Percentiles rank a stretch among this genome's conserved stretches.
Evolutionary conservation across 1,140 invertebrate species (phyloP).

Genomic region (Pteromalus puparum): DNA sequence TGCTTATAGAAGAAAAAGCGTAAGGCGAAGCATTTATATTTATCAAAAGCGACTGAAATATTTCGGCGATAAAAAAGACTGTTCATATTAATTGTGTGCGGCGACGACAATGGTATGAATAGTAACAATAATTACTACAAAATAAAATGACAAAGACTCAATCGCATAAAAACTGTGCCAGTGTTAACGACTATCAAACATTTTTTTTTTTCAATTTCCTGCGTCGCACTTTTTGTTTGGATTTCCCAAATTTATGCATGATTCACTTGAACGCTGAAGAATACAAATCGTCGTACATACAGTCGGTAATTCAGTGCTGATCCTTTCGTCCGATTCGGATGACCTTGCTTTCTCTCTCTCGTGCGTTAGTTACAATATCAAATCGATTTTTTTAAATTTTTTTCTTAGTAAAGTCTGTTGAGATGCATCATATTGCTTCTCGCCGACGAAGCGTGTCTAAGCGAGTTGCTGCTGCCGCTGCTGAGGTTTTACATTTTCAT

Average conservation of each 20-base stretch:
- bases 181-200: background rate
- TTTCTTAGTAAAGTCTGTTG: conserved; percentile 49
- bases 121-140: conserved; percentile 60
- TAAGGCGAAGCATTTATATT: conserved; percentile 55
- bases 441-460: conserved; percentile 34
- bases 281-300: conserved; percentile 56
- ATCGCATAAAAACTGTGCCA: conserved; percentile 21
- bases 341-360: conserved; percentile 46
- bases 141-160: conserved; percentile 60
- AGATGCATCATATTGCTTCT: conserved; percentile 51
- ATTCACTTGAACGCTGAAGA: conserved; percentile 60
- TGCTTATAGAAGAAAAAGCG: conserved; percentile 51
- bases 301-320: conserved; percentile 60
- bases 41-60: conserved; percentile 56
- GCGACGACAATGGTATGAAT: conserved; percentile 57
- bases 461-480: conserved; percentile 41
- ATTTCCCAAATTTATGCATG: conserved; percentile 60
- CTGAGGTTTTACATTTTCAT: conserved; percentile 54
- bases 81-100: conserved; percentile 13
- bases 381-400: conserved; percentile 44
- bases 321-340: conserved; percentile 56
- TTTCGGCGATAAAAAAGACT: conserved; percentile 26
- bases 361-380: conserved; percentile 28
- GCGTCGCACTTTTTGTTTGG: conserved; percentile 47
- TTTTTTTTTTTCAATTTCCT: conserved; percentile 47